Conservation (phyloP, 2,888 invertebrate species). For the Octodonta nipae region DNA sequence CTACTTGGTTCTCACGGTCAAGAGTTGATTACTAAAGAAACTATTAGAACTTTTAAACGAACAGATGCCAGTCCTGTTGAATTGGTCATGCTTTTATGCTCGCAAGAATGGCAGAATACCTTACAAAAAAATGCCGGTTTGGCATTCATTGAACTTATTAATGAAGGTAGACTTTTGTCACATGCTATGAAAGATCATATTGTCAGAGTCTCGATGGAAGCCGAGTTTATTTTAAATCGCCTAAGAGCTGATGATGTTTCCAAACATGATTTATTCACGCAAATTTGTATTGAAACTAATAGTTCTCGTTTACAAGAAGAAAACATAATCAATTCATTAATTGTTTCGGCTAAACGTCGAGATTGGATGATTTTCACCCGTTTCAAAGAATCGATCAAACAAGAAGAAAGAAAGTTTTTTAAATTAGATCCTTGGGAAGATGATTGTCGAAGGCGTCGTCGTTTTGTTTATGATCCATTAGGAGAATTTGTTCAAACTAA, state of each 20-base stretch:
- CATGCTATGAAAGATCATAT: conserved; percentile 99
- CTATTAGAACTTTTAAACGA: conserved; percentile 91
- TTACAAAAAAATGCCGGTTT: conserved; percentile 98
- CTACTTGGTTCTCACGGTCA: conserved; percentile 97
- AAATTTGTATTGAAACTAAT: conserved; percentile 80
- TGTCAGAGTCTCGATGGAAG: conserved; percentile 96
- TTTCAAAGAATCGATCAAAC: conserved; percentile 42
- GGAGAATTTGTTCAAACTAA: no score
- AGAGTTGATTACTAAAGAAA: conserved; percentile 96
- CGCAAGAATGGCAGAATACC: conserved; percentile 99
- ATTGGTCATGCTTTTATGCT: conserved; percentile 96
- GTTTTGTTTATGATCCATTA: conserved; percentile 88
- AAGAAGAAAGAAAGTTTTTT: conserved; percentile 56
- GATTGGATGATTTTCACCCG: conserved; percentile 87
- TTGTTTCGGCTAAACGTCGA: conserved; percentile 84
- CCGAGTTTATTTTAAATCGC: conserved; percentile 95
- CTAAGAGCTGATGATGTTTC: conserved; percentile 98
- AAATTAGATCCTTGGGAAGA: conserved; percentile 99
- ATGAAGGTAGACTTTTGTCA: conserved; percentile 91
- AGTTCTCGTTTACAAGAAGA: conserved; percentile 89
- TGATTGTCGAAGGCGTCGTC: conserved; percentile 85
- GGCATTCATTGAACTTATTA: conserved; percentile 98
- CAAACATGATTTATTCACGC: conserved; percentile 81
- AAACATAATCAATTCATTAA: conserved; percentile 91
- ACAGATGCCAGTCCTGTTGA: conserved; percentile 96